Conservation (phyloP, 2,888 invertebrate species). For the Hybos culiciformis region DNA sequence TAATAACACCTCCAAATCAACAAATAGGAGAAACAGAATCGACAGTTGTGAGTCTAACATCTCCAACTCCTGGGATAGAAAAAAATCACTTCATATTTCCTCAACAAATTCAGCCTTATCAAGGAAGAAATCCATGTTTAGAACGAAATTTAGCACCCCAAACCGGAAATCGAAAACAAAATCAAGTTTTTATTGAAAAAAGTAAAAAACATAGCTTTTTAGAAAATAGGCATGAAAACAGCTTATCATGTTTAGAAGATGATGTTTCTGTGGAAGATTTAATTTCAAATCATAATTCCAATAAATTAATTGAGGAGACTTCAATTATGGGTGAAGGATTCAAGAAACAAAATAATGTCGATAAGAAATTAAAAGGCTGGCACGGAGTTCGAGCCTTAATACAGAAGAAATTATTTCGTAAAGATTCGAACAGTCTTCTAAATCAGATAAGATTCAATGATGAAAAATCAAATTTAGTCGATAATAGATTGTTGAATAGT, state of each 20-base stretch:
- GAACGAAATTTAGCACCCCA: conserved; percentile 51
- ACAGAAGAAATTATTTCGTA: conserved; percentile 34
- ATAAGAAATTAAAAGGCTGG: conserved; percentile 33
- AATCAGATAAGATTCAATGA: conserved; percentile 19
- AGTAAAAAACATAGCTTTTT: conserved; percentile 35
- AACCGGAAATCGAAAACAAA: conserved; percentile 17
- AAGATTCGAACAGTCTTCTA: conserved; percentile 18
- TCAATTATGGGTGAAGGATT: conserved; percentile 32
- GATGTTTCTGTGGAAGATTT: conserved; percentile 34
- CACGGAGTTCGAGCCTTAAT: conserved; percentile 33
- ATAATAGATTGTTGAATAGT: conserved; percentile 17
- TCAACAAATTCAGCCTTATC: conserved; percentile 60
- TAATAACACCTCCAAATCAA: conserved; percentile 28
- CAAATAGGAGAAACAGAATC: conserved; percentile 17
- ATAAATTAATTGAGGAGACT: conserved; percentile 20
- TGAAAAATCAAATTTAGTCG: conserved; percentile 33
- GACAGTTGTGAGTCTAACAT: conserved; percentile 12
- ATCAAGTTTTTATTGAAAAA: conserved; percentile 29
- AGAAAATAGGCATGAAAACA: conserved; percentile 27
- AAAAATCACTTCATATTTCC: conserved; percentile 33
- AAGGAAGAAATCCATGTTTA: conserved; percentile 71
- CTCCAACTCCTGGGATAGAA: conserved; percentile 16
- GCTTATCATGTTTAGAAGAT: conserved; percentile 31
- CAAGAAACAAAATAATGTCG: conserved; percentile 34
- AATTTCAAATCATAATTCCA: conserved; percentile 21